These are phyloP conservation scores for Marcusenius ussheri DNA, from an alignment of 2,113 vertebrate genomes.

Conservation along the genomic window DNA sequence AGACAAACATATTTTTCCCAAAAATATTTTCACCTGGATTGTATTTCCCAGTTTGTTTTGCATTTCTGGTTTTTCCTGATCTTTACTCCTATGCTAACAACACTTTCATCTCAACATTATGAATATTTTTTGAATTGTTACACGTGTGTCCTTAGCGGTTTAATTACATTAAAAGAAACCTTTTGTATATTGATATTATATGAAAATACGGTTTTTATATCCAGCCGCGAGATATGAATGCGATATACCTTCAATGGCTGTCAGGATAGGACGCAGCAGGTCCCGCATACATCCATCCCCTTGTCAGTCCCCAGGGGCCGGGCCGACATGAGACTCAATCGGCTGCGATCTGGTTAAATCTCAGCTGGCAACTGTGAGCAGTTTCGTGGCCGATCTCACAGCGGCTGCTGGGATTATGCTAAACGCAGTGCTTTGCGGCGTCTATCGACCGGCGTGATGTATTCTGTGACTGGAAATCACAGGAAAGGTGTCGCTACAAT, in stretches of 20 bases:
- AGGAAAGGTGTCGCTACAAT: conserved; percentile 60
- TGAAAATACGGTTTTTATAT: not conserved
- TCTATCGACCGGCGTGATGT: conserved; percentile 57
- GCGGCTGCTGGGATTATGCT: conserved; percentile 95
- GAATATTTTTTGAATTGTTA: not conserved
- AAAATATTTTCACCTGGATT: not conserved
- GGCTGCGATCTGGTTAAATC: conserved; percentile 94
- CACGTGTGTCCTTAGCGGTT: not conserved
- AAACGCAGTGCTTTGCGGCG: conserved; percentile 78
- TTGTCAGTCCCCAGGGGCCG: not conserved
- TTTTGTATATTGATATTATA: not conserved
- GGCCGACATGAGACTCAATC: conserved; percentile 48
- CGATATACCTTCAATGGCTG: not conserved
- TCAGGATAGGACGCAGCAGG: conserved; percentile 36
- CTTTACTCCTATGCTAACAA: not conserved
- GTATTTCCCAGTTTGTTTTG: not conserved
- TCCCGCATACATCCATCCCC: not conserved
- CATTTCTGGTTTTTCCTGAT: not conserved
- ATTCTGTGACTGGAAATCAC: conserved; percentile 47
- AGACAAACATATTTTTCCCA: not conserved
- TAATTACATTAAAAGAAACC: not conserved
- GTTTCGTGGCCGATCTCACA: conserved; percentile 78
- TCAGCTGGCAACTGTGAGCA: conserved; percentile 99
- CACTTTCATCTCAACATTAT: not conserved
- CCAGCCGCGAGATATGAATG: not conserved